Evolutionary conservation across 2,113 vertebrate genomes (phyloP).

Genomic region (Tenebrosternarchus preto): DNA sequence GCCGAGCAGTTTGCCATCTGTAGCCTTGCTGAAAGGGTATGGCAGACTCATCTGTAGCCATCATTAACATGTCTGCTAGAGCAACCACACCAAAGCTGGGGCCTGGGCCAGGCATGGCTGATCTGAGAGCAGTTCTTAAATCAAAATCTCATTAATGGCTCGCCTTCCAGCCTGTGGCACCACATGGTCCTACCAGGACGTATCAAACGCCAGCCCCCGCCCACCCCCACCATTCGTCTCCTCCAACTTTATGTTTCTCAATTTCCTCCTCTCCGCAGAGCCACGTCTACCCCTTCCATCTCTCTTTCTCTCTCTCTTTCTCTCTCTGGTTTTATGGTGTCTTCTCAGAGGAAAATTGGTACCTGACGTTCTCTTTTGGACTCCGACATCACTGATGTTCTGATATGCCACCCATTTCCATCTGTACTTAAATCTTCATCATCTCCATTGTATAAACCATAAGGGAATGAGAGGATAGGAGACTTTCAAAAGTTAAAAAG

Average conservation of each 20-base stretch:
- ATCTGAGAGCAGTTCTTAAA: conserved; percentile 52
- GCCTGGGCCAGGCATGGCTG: conserved; percentile 34
- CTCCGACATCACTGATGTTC: conserved; percentile 3
- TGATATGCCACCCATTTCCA: neutral
- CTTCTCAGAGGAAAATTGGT: neutral
- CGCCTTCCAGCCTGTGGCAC: conserved; percentile 42
- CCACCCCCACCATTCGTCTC: neutral
- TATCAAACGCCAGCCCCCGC: conserved; percentile 34
- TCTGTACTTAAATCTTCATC: neutral
- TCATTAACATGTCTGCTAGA: conserved; percentile 57
- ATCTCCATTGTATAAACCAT: neutral
- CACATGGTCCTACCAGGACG: conserved; percentile 29
- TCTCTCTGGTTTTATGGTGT: neutral
- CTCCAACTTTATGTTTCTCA: conserved; percentile 36
- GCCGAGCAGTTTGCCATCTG: conserved; percentile 47
- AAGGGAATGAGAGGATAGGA: conserved; percentile 9
- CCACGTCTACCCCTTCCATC: neutral
- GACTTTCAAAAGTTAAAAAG: conserved; percentile 7
- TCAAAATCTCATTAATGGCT: conserved; percentile 56
- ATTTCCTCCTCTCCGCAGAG: conserved; percentile 44
- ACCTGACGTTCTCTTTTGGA: neutral
- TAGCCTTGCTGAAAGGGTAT: conserved; percentile 48
- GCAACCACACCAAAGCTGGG: conserved; percentile 56
- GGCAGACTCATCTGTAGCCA: conserved; percentile 54
- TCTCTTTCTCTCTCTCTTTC: neutral